Evolutionary conservation across 2,113 vertebrate species (phyloP), one percentile per base, ranked within the genome.

Genomic region (Mungos mungo): DNA sequence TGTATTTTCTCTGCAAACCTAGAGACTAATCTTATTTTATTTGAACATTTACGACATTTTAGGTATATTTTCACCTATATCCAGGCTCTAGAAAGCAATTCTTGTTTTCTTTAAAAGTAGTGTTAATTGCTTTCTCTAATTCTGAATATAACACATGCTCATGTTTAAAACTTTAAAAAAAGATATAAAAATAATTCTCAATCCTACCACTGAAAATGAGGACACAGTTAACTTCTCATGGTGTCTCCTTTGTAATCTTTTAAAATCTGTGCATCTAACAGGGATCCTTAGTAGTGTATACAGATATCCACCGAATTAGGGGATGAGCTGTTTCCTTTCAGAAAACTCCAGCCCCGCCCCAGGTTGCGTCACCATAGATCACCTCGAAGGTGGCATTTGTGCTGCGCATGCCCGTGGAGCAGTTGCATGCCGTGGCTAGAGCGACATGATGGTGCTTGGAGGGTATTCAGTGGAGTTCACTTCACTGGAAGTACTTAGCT

Each of bases 1-100:
- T 68, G 2, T 38, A 54, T 74, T 77, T 76, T 81, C 57, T 77
- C 79, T 72, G 21, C 76, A 91, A 93, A 81, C 7, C 2, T 69
- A 74, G 15, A 7, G 19, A 10, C 19, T 72, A 63, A 16, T 69
- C 77, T 76, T 35, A 71, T 57, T 88, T 96, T 57, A 84, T 66
- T 85, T 76, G 57, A 93, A 91, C 69, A 66, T 25, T 54, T 93
- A 85, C 9, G 54, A 3, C 27, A 90, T 93, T 91, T 80, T 54
- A 27, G 7, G 29, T 72, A 91, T 79, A 35, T 91, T 52, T 87
- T 69, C n/a, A 68, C 52, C 29, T 38, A 7, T 41, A 41, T 82
- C 33, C 95, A 77, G 66, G 52, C 72, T 72, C 63, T 91, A 60
- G 23, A 50, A 87, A 95, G 54, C 2, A 80, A 4, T n/a, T 88